Conservation (phyloP, 1,140 invertebrate genomes). For the Trichonephila clavata region DNA sequence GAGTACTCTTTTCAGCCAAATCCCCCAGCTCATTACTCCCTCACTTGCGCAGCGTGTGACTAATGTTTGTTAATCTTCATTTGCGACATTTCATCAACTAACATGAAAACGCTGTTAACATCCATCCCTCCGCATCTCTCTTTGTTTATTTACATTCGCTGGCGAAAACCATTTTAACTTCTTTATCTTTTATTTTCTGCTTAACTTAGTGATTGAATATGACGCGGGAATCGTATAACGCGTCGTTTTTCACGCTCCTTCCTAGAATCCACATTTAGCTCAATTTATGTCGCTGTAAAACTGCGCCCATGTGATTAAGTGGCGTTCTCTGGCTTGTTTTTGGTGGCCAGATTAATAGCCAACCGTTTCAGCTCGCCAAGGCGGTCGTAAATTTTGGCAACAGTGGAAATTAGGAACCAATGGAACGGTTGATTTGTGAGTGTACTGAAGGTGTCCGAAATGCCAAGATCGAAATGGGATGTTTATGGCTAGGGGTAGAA, state of each 20-base stretch:
- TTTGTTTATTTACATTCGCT: constrained; percentile 60
- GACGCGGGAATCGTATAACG: background rate
- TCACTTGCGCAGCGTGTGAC: background rate
- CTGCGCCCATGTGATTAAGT: background rate
- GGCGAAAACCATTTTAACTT: background rate
- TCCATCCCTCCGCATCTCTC: too few species aligned
- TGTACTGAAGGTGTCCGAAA: too few species aligned
- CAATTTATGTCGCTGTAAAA: constrained; percentile 31
- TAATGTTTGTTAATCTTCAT: constrained; percentile 55
- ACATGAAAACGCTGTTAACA: constrained; percentile 56
- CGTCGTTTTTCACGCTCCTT: background rate
- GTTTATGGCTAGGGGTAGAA: background rate
- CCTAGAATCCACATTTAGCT: background rate
- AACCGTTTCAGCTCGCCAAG: constrained; percentile 1
- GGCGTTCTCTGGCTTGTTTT: constrained; percentile 13
- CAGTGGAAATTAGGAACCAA: constrained; percentile 3
- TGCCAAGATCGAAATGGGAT: background rate
- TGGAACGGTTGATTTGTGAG: constrained; percentile 19
- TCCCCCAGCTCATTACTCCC: background rate
- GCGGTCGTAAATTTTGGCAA: background rate
- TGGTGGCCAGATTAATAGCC: constrained; percentile 9
- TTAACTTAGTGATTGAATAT: background rate
- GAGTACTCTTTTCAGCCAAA: too few species aligned
- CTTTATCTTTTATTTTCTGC: background rate
- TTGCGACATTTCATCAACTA: constrained; percentile 32